Percentiles rank a stretch among this genome's conserved stretches.
phyloP scores from a whole-genome alignment of 2,888 invertebrate species.

The Eremobia ochroleuca region DNA sequence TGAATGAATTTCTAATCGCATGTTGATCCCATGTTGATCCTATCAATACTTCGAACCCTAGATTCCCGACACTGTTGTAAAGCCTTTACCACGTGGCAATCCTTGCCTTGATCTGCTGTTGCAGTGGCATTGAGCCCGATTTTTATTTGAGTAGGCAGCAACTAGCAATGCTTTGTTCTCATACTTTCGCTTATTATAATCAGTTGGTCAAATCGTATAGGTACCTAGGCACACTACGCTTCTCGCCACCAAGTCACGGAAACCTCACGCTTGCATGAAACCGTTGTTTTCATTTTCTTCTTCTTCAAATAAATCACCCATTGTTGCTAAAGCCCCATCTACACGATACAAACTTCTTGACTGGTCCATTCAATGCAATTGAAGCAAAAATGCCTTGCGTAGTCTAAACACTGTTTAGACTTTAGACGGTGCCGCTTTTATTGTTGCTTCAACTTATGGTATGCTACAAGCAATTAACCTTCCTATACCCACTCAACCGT shows the following conservation, averaged over 20 bases:
- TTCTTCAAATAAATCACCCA: background rate
- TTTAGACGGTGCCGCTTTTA: background rate
- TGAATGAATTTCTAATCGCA: background rate
- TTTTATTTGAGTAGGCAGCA: constrained; percentile 42
- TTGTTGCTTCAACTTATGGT: background rate
- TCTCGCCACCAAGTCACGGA: background rate
- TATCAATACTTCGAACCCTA: background rate
- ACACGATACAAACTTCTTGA: background rate
- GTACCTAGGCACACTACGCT: background rate
- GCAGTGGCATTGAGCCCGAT: constrained; percentile 16
- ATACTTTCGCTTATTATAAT: constrained; percentile 40
- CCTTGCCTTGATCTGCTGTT: background rate
- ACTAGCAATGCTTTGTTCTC: constrained; percentile 19
- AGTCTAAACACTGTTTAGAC: background rate
- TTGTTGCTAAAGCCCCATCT: background rate
- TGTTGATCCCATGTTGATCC: background rate
- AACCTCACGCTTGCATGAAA: background rate
- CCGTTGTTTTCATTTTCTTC: background rate
- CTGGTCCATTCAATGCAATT: background rate
- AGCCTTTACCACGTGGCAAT: constrained; percentile 2
- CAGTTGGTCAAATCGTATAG: background rate
- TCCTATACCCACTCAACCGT: no score
- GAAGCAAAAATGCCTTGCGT: no score
- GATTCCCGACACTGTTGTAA: background rate
- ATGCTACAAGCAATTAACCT: background rate